Evolutionary conservation across 1,140 invertebrate species (phyloP), one percentile per base, ranked within the genome.

Genomic region (Rhagoletis pomonella): DNA sequence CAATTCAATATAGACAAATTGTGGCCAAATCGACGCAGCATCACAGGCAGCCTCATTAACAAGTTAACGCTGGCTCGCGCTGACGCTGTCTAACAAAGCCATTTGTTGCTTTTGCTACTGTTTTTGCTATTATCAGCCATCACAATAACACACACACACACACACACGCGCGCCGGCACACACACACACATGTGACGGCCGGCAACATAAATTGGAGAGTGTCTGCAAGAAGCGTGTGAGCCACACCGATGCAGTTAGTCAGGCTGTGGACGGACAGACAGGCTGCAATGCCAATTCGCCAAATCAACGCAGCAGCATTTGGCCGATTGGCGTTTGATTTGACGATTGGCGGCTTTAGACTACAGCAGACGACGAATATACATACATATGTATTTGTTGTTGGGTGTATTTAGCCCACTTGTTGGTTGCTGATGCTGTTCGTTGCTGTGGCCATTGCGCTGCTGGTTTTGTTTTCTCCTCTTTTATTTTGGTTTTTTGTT

Each of bases 51-150:
- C n/a, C 73, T 29, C 73, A 55, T 81, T 81, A 81, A 19, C 73
- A 19, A 29, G 47, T 47, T 7, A 29, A 81, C 47, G 42, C 42
- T 47, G 42, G 39, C 14, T 9, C 47, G 47, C 7, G 44, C n/a
- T 58, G 50, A 1, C 29, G 9, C 73, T 81, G 6, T 29, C 29
- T 29, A 50, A n/a, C 47, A 73, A 9, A 12, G 44, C 19, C 50
- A 81, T 29, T 58, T 81, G 73, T 19, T 81, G 42, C 44, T 73
- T 47, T 44, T 47, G 67, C 67, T 73, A 73, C 67, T 73, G 39
- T 47, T 73, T 47, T 73, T 73, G 67, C 44, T 73, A 73, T 73
- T 73, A 29, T 39, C 65, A 67, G 29, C 29, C 29, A 29, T 0
- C 29, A 29, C 29, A 29, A 29, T 1, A 29, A 29, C 29, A 29